A percentile compares a stretch with the other conserved stretches of the same genome.
Evolutionary conservation across 2,113 vertebrate species (phyloP).

Genomic region (Astur gentilis): DNA sequence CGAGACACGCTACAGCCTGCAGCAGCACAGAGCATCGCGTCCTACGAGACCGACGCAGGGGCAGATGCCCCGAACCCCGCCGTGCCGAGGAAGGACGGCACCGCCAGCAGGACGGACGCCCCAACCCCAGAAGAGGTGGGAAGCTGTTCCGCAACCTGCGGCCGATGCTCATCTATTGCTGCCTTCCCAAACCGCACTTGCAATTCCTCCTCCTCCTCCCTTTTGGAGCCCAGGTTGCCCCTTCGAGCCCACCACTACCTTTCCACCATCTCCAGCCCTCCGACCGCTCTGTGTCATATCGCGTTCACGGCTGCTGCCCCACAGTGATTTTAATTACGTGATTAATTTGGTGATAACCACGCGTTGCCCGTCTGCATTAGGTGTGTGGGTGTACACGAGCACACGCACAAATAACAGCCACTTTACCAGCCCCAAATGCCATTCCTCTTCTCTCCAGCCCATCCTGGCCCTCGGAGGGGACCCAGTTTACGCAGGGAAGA

Average conservation of each 20-base stretch:
- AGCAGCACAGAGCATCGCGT: fast-evolving
- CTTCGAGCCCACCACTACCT: background rate
- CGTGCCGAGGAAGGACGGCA: background rate
- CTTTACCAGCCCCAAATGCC: background rate
- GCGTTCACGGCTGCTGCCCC: background rate
- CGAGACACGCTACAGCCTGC: fast-evolving
- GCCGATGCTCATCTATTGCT: background rate
- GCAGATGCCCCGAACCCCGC: background rate
- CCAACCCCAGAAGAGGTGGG: background rate
- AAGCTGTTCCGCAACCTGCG: background rate
- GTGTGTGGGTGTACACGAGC: too few relatives aligned
- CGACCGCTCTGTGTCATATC: fast-evolving
- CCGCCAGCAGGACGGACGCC: background rate
- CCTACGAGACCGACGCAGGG: fast-evolving
- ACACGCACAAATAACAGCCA: background rate
- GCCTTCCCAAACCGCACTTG: background rate
- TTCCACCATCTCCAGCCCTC: background rate
- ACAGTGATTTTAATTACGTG: too few relatives aligned
- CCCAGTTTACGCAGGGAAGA: fast-evolving
- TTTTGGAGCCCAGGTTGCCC: fast-evolving
- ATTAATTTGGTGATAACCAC: background rate
- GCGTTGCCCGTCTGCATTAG: fast-evolving
- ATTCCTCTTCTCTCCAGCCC: background rate
- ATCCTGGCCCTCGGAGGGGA: background rate
- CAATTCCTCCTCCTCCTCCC: too few relatives aligned